Percentiles rank a stretch among this genome's conserved stretches.
Conservation (phyloP, 2,113 vertebrate genomes). For the Coptodon bakossiorum region DNA sequence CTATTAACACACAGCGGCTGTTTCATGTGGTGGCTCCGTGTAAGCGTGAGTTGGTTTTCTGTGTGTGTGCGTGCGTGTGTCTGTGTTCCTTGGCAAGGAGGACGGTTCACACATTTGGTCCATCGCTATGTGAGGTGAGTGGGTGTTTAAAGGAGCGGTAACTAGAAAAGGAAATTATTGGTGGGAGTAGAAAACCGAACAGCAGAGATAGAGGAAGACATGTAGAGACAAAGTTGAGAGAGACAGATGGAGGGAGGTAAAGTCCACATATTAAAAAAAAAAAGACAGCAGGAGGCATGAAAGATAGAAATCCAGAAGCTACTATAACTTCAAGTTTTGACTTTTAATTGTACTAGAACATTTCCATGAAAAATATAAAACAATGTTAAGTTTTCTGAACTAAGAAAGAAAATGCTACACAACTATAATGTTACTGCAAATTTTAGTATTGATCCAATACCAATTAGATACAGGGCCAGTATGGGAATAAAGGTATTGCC, state of each 20-base stretch:
- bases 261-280: neutral
- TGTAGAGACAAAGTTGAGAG: neutral
- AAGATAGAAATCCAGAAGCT: neutral
- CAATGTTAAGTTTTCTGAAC: neutral
- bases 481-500: neutral
- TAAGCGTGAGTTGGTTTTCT: neutral
- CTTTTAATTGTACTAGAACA: neutral
- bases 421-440: neutral
- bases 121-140: conserved; percentile 43
- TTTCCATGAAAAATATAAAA: neutral
- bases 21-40: conserved; percentile 36
- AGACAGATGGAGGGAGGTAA: conserved; percentile 16
- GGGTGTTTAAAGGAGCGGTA: conserved; percentile 31
- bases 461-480: accelerated
- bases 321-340: neutral
- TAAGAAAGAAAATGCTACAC: neutral
- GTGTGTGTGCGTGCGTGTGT: neutral
- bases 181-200: conserved; percentile 18
- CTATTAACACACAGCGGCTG: conserved; percentile 5
- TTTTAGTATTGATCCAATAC: neutral
- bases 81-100: neutral
- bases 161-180: conserved; percentile 18
- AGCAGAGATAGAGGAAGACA: conserved; percentile 2
- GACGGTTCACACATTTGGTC: conserved; percentile 22
- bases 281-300: neutral